These are phyloP conservation scores for Hydrotaea diabolus DNA, from an alignment of 2,888 invertebrate genomes.

Conservation along the genomic window DNA sequence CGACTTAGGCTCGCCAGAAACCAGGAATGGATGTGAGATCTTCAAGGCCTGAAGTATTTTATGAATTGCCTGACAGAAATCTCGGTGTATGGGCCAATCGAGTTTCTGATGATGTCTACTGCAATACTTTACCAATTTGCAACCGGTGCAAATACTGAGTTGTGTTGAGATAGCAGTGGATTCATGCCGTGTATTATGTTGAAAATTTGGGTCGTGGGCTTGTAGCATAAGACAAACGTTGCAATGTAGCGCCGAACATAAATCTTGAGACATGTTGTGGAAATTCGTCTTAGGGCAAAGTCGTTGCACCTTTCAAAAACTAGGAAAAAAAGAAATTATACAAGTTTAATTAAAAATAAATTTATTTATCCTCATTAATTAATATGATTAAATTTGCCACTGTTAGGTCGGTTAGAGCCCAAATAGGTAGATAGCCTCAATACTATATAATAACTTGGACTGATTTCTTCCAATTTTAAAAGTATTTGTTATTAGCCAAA, in stretches of 20 bases:
- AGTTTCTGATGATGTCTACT: slow-evolving; percentile 84
- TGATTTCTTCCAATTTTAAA: no score
- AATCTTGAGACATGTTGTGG: slow-evolving; percentile 58
- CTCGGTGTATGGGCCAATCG: slow-evolving; percentile 85
- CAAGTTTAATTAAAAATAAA: no score
- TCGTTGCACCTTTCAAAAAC: no score
- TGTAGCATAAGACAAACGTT: slow-evolving; percentile 66
- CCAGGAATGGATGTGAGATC: slow-evolving; percentile 70
- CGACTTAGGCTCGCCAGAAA: slow-evolving; percentile 68
- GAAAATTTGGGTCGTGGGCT: not conserved
- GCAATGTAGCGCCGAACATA: slow-evolving; percentile 65
- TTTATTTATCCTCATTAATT: no score
- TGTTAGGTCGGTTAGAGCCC: no score
- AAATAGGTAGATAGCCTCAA: no score
- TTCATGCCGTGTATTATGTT: not conserved
- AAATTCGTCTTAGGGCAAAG: no score
- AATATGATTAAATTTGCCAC: no score
- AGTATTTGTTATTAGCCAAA: no score
- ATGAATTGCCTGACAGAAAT: slow-evolving; percentile 81
- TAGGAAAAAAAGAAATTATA: no score
- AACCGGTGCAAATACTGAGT: slow-evolving; percentile 82
- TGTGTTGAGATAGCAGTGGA: not conserved
- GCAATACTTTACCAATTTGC: slow-evolving; percentile 85
- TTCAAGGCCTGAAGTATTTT: slow-evolving; percentile 66
- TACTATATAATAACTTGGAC: no score